phyloP scores from a whole-genome alignment of 2,113 vertebrate species.

The Loxodonta africana region DNA sequence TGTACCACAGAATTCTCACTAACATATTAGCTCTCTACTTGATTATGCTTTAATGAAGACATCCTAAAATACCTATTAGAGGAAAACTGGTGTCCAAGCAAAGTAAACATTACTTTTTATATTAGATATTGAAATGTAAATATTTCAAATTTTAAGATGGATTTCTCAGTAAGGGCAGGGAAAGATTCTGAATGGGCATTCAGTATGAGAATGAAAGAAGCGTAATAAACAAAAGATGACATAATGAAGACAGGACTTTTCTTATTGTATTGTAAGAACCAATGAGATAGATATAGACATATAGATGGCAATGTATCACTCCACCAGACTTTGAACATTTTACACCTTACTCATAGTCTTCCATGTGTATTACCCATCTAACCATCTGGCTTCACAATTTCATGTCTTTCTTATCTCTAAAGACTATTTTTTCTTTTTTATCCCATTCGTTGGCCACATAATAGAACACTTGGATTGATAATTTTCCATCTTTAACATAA shows the following conservation, averaged over 20 bases:
- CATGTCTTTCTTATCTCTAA: neutral
- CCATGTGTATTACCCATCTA: neutral
- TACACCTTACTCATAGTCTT: neutral
- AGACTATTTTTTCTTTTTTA: neutral
- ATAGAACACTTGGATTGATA: neutral
- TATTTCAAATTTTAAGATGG: neutral
- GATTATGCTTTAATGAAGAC: neutral
- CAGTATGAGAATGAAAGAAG: neutral
- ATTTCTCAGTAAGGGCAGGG: neutral
- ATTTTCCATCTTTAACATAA: neutral
- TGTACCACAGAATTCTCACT: neutral
- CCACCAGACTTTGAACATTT: neutral
- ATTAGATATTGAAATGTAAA: neutral
- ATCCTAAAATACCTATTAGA: neutral
- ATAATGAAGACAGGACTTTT: neutral
- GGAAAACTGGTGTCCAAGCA: neutral
- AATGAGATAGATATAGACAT: neutral
- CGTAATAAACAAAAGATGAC: neutral
- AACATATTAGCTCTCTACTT: neutral
- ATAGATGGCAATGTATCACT: neutral
- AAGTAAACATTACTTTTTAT: neutral
- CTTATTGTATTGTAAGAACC: neutral
- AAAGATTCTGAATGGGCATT: neutral
- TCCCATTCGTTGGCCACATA: neutral
- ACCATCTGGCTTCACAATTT: neutral